Base-by-base conservation (phyloP, 2,888 invertebrate genomes). In the Trichacis sp. region DNA sequence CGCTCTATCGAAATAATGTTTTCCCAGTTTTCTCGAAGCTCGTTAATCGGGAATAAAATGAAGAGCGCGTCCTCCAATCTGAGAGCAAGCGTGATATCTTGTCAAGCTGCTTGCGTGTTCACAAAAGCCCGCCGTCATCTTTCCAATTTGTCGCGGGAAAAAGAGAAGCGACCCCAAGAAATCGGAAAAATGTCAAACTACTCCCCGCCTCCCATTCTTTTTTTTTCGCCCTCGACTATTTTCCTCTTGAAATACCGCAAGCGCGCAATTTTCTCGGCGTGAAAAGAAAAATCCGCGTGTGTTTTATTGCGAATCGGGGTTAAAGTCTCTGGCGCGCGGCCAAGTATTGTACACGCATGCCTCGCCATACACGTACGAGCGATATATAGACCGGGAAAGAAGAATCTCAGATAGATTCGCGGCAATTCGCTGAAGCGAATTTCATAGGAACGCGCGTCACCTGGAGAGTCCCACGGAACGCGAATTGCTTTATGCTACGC, bases 231-330 rank as follows among this genome's bases (percentile, higher is more conserved):
- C 46, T 54, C 20, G 36, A 40, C 19, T 14, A n/a, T 17, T 49
- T 49, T 33, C 57, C 50, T 57, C 45, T 57, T 36, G 38, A 57
- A 50, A 57, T 57, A 50, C 49, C 57, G 45, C 15, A 24, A 50
- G 40, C 57, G 50, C 50, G 46, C 50, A 50, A 38, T 57, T 57
- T 42, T 48, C 29, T 50, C 50, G 33, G 58, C 63, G 51, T 55
- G 47, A 64, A 62, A 57, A 64, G 65, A 69, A 66, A 73, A 75
- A 72, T 33, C 60, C 51, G 55, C 45, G 48, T 12, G 68, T 68
- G 74, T 77, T 80, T 81, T 81, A 81, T 79, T 77, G 77, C 73
- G 77, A 81, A 81, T 82, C 72, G 80, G 77, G 82, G 82, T 79
- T 80, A 79, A 78, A 81, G 77, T 79, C 71, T 73, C 72, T 79